Base-by-base conservation (phyloP, 2,113 vertebrate species). In the Aviceda subcristata region DNA sequence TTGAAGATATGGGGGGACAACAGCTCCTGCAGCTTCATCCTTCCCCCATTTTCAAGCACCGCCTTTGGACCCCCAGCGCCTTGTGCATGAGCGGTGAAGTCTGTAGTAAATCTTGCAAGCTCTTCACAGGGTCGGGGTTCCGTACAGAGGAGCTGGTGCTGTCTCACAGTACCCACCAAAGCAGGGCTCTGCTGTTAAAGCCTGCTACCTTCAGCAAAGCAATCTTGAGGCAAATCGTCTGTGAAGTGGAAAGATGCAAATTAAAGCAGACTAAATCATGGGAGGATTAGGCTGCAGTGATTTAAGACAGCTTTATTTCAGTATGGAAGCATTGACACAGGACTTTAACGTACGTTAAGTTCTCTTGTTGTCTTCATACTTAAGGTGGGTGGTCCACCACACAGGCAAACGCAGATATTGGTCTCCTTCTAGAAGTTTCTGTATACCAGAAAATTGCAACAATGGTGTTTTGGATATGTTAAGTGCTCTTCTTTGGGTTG, bases 21-120 rank as follows among this genome's bases (percentile, higher is more conserved):
- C 36, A 62, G 22, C 26, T 74, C 23, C 17, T 73, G 29, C 38
- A 50, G n/a, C 41, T 79, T 71, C 43, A 38, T 68, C 39, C 59
- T 18, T 68, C 12, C 12, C 18, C 32, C 7, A 3, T 53, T 88
- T 86, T 59, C 62, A 17, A 3, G 23, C 39, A 16, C 82, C 5
- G 0, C 36, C 50, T 60, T 9, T 80, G 72, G 48, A 67, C 11
- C 15, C 22, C 9, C 0, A 55, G 43, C 6, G 7, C 53, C 22
- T 90, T 0, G 0, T 69, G 36, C 22, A 16, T 0, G 2, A 55
- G 5, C 3, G 1, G 15, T 27, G 26, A 43, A 15, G 26, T 29
- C 69, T 43, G 10, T 12, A 15, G 3, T 50, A 24, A 39, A n/a
- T n/a, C 34, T 51, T 14, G 11, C 10, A 13, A 56, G 34, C 30